Evolutionary conservation across 1,140 invertebrate species (phyloP), one percentile per base, ranked within the genome.

Genomic region (Diprion similis): DNA sequence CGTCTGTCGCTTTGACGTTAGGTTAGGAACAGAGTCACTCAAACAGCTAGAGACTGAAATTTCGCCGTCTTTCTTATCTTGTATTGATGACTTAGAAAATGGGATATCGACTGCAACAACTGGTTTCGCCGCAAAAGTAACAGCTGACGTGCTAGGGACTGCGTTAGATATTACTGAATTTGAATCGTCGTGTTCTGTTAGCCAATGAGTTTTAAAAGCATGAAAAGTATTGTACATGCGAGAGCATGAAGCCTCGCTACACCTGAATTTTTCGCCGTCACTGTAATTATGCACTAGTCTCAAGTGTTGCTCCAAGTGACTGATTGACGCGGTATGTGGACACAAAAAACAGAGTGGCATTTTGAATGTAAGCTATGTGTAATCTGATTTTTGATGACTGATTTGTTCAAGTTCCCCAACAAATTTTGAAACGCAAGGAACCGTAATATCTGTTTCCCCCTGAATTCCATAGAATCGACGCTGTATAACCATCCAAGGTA

Each of bases 401-500:
- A 19, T 70, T 69, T 74, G 37, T 11, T 17, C 9, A 69, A 74
- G 68, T 65, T 74, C 48, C 15, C 48, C 48, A 51, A 51, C 15
- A 15, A 51, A 51, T 51, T 51, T 51, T 51, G 48, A 51, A 51
- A 51, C 48, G 15, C 10, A 51, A 10, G 78, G 76, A 10, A 73
- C 24, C n/a, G 71, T 24, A 71, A 65, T 71, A 15, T 79, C 76
- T 51, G 11, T 72, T 75, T 79, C 76, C 11, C 78, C 75, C 8
- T 46, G 1, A 45, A 79, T 76, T 46, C 64, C 46, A 47, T 76
- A 79, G 11, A 79, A 24, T 15, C 73, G 68, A 66, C 68, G 19
- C 65, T 79, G 76, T 24, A 78, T 51, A 46, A 78, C 70, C 15
- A 73, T 71, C 76, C 74, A 79, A 10, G 72, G 64, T 4, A 70